Evolutionary conservation across 2,888 invertebrate species (phyloP), one percentile per base, ranked within the genome.

Genomic region (Tachystola acroxantha): DNA sequence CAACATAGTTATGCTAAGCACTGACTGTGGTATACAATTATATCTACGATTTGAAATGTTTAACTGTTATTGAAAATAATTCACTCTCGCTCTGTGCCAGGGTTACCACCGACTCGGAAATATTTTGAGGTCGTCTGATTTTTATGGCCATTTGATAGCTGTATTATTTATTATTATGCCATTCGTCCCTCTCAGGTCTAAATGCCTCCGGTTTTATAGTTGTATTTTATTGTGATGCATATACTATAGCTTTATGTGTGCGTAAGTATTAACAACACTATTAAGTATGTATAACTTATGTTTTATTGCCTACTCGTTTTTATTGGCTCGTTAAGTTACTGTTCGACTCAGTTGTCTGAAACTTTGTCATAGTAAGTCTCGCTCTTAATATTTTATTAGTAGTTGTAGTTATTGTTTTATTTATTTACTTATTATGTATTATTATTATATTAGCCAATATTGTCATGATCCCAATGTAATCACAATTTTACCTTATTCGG

Each of bases 271-370:
- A 51, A 43, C 50, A 50, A 40, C 49, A 58, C 55, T 62, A 60
- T 65, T 56, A 60, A 63, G 56, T 57, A 56, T 53, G 44, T 55
- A 52, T 48, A 56, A 58, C 45, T 68, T 61, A 57, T 54, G 50
- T 61, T 68, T 67, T 55, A 69, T 57, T 56, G n/a, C n/a, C n/a
- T n/a, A 45, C 51, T 19, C 28, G 42, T 37, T 59, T 67, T 69
- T 61, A 67, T 64, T 51, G 37, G 53, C 42, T 65, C 62, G 60
- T 70, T 62, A 69, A 65, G 39, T 39, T 35, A 35, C 39, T 35
- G 39, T 34, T 39, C 20, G 39, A 24, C 32, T 39, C 35, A 29
- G 34, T 43, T 40, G 43, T 33, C 29, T 32, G 46, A 43, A 43
- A 43, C 33, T 42, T 43, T 39, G 41, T 43, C 43, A 39, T 27